Base-by-base conservation (phyloP, 2,888 invertebrate species). In the Polia nebulosa region DNA sequence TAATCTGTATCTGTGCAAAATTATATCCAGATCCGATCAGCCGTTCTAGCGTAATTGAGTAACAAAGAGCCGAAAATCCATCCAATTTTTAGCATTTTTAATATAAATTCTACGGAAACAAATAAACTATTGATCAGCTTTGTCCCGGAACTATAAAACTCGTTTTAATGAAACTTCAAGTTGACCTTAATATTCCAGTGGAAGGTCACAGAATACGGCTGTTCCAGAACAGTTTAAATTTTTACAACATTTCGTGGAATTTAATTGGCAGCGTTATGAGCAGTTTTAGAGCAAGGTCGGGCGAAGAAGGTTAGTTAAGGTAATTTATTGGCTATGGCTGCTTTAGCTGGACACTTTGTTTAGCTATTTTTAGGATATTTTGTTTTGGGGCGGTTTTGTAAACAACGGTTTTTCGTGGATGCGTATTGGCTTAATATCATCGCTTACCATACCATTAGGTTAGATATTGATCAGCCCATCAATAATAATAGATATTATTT, bases 201-300 rank as follows among this genome's bases (percentile, higher is more conserved):
- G 25, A 59, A 57, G 62, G 71, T 20, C 44, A 64, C 15, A 41
- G 20, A 56, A 49, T 53, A 52, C n/a, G n/a, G 36, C 52, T 49
- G 67, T 67, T 62, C 47, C 63, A 44, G 56, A 57, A 56, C 25
- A 69, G 49, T 76, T 76, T 62, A 15, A 78, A 32, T 62, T 74
- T 66, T 58, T 45, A 59, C 7, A 44, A 47, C 41, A 52, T 69
- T 57, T 63, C 47, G 47, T 74, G 44, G 52, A 68, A 59, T 74
- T 63, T 69, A 57, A 75, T 78, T 78, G 29, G 52, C 34, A 15
- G 45, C 51, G 47, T 39, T 75, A 60, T 72, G 60, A 78, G 36
- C 75, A 56, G 41, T 78, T 78, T 61, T 66, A 66, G 57, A 66
- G 44, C 74, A 49, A 78, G 79, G 79, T 47, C 60, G 3, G 22